Percentiles rank a stretch among this genome's conserved stretches.
phyloP scores from a whole-genome alignment of 1,140 invertebrate species.

The Drosophila saltans region DNA sequence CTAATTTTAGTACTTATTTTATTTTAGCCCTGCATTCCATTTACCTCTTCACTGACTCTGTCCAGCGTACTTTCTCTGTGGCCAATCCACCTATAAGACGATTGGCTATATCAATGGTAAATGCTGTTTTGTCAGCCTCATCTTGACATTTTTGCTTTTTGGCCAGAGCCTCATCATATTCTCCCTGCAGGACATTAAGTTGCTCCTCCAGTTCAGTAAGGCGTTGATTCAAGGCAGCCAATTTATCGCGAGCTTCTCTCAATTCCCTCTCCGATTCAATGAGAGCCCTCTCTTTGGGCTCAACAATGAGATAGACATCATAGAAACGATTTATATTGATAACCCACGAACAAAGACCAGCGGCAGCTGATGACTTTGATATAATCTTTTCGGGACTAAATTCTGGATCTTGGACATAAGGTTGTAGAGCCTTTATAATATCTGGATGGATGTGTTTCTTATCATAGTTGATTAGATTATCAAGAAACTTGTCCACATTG shows the following conservation, averaged over 20 bases:
- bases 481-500: conserved; percentile 92
- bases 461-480: conserved; percentile 93
- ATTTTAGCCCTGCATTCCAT: background rate
- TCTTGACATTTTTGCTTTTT: conserved; percentile 95
- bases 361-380: conserved; percentile 93
- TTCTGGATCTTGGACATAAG: conserved; percentile 87
- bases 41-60: conserved; percentile 81
- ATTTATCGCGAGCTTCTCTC: conserved; percentile 90
- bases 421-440: conserved; percentile 89
- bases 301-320: conserved; percentile 95
- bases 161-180: conserved; percentile 92
- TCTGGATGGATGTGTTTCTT: conserved; percentile 97
- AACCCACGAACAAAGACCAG: conserved; percentile 96
- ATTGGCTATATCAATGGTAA: conserved; percentile 95
- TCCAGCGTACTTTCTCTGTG: conserved; percentile 93
- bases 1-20: conserved; percentile 33
- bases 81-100: conserved; percentile 95
- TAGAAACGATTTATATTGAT: conserved; percentile 96
- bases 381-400: conserved; percentile 94
- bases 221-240: conserved; percentile 86
- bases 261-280: conserved; percentile 93
- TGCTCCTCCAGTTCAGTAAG: conserved; percentile 91
- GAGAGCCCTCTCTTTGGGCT: conserved; percentile 92
- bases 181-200: conserved; percentile 89
- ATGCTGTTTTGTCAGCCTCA: conserved; percentile 92